Percentiles rank a stretch among this genome's conserved stretches.
phyloP scores from a whole-genome alignment of 2,113 vertebrate species.

The Entomyzon cyanotis region DNA sequence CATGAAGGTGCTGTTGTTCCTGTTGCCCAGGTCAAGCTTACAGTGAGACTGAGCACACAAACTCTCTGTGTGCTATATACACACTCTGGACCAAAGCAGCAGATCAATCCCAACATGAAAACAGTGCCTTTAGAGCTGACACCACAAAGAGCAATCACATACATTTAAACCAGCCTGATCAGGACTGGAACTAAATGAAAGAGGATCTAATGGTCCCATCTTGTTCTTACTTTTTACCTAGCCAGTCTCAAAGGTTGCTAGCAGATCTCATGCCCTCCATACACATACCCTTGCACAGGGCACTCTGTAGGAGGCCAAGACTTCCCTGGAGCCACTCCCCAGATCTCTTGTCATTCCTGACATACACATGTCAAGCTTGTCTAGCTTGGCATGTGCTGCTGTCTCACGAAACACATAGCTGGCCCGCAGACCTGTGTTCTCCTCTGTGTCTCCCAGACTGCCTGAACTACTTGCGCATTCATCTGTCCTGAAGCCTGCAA shows the following conservation, averaged over 20 bases:
- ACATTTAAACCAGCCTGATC: neutral
- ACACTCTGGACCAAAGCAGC: neutral
- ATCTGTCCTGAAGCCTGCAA: neutral
- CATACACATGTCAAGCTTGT: neutral
- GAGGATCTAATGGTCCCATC: neutral
- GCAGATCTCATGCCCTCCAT: neutral
- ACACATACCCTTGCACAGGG: accelerated
- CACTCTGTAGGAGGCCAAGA: neutral
- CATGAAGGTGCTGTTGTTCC: neutral
- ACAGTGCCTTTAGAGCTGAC: neutral
- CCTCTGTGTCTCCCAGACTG: neutral
- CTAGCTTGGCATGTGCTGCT: neutral
- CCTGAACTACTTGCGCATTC: neutral
- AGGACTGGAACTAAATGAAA: neutral
- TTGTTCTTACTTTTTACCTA: neutral
- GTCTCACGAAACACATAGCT: neutral
- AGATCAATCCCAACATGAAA: neutral
- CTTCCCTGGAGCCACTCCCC: neutral
- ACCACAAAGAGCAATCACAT: neutral
- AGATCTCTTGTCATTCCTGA: neutral
- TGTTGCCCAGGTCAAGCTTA: neutral
- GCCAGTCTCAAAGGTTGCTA: neutral
- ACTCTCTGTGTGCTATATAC: neutral
- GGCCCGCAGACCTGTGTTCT: neutral
- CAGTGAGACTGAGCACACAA: neutral